A percentile compares a stretch with the other conserved stretches of the same genome.
Conservation (phyloP, 2,888 invertebrate species). For the Mythimna loreyi region DNA sequence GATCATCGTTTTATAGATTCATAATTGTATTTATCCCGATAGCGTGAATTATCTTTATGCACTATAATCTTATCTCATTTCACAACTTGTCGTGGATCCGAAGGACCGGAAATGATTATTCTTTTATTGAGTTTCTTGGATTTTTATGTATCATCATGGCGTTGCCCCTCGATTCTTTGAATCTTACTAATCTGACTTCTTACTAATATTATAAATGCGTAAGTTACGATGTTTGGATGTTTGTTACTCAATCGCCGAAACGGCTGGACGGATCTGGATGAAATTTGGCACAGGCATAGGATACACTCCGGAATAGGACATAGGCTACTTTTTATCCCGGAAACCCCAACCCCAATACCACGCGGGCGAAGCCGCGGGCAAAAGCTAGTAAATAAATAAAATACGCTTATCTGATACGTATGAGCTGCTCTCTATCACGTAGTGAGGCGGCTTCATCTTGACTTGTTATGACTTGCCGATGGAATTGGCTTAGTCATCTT, state of each 20-base stretch:
- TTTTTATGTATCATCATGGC: constrained; percentile 3
- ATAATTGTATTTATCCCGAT: not conserved
- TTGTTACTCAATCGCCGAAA: too few relatives aligned
- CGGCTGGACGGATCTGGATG: too few relatives aligned
- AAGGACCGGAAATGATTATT: constrained; percentile 1
- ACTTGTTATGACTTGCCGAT: not conserved
- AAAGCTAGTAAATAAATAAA: constrained; percentile 6
- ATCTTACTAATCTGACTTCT: too few relatives aligned
- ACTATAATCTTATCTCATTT: constrained; percentile 11
- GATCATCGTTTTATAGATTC: constrained; percentile 1
- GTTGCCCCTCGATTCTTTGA: not conserved
- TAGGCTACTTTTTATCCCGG: too few relatives aligned
- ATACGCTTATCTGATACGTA: too few relatives aligned
- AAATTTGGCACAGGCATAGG: too few relatives aligned
- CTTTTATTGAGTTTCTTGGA: constrained; percentile 5
- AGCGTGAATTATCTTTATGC: not conserved
- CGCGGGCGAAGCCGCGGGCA: too few relatives aligned
- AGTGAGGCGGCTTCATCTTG: not conserved
- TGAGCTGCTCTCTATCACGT: not conserved
- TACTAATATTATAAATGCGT: too few relatives aligned
- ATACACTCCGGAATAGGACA: too few relatives aligned
- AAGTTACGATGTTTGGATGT: too few relatives aligned
- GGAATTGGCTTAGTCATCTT: not conserved
- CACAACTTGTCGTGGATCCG: not conserved
- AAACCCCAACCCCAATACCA: too few relatives aligned